phyloP scores from a whole-genome alignment of 2,888 invertebrate species.

The Eupithecia inturbata region DNA sequence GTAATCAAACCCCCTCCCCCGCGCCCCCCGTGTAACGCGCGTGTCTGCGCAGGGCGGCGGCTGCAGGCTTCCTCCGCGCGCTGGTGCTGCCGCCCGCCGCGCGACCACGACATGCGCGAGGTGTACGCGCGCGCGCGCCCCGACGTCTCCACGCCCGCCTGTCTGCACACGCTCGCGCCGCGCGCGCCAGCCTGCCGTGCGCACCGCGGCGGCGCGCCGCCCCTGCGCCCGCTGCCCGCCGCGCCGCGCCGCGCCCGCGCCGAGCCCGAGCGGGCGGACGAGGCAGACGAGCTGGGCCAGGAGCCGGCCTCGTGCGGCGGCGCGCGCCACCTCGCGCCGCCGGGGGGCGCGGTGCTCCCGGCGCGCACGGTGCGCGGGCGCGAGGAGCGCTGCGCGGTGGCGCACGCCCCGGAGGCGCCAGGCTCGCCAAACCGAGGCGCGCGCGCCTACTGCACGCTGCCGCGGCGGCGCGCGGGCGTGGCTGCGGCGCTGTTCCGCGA shows the following conservation, averaged over 20 bases:
- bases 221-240: constrained; percentile 50
- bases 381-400: constrained; percentile 83
- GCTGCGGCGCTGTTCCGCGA: constrained; percentile 63
- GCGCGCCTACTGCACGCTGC: constrained; percentile 82
- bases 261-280: constrained; percentile 52
- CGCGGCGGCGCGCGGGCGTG: constrained; percentile 65
- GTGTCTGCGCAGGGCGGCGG: constrained; percentile 60
- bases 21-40: constrained; percentile 29
- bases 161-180: constrained; percentile 68
- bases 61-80: constrained; percentile 58
- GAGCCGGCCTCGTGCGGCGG: constrained; percentile 62
- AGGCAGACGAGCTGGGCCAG: constrained; percentile 46
- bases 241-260: constrained; percentile 31
- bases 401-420: constrained; percentile 32
- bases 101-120: constrained; percentile 81
- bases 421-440: constrained; percentile 53
- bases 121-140: constrained; percentile 79
- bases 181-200: constrained; percentile 48
- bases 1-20: no score
- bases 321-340: constrained; percentile 58
- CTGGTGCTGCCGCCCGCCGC: constrained; percentile 53
- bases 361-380: constrained; percentile 83
- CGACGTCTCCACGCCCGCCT: constrained; percentile 74
- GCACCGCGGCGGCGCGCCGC: constrained; percentile 58
- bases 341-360: constrained; percentile 51